Evolutionary conservation across 2,888 invertebrate genomes (phyloP).

Genomic region (Agonopterix heracliana): DNA sequence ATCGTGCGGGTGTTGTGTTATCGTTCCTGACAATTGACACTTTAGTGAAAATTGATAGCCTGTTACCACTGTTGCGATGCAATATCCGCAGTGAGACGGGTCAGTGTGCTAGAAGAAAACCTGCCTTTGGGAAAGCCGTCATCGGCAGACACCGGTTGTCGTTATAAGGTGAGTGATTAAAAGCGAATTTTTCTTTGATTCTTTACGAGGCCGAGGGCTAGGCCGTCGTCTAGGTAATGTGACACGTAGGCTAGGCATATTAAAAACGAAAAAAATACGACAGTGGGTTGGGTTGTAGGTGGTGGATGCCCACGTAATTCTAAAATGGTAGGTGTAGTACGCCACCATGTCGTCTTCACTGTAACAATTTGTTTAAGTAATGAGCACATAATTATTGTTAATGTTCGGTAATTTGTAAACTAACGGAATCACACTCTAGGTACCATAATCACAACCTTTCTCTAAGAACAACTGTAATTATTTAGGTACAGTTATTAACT

Average conservation of each 20-base stretch:
- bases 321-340: constrained; percentile 59
- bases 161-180: constrained; percentile 61
- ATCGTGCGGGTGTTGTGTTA: constrained; percentile 43
- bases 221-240: constrained; percentile 40
- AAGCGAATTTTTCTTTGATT: constrained; percentile 38
- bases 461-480: too few relatives aligned
- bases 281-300: constrained; percentile 66
- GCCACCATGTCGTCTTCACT: constrained; percentile 46
- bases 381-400: constrained; percentile 15
- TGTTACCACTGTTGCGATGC: constrained; percentile 29
- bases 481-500: too few relatives aligned
- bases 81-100: constrained; percentile 30
- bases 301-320: constrained; percentile 60
- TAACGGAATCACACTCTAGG: too few relatives aligned
- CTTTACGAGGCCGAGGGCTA: constrained; percentile 31
- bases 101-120: constrained; percentile 29
- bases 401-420: too few relatives aligned
- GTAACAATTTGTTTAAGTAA: constrained; percentile 33
- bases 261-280: constrained; percentile 49
- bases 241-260: constrained; percentile 59
- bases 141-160: constrained; percentile 43
- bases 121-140: constrained; percentile 49
- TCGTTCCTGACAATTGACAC: constrained; percentile 34
- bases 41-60: constrained; percentile 25
- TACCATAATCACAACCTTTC: too few relatives aligned